Evolutionary conservation across 2,888 invertebrate species (phyloP), one percentile per base, ranked within the genome.

Genomic region (Actias luna): DNA sequence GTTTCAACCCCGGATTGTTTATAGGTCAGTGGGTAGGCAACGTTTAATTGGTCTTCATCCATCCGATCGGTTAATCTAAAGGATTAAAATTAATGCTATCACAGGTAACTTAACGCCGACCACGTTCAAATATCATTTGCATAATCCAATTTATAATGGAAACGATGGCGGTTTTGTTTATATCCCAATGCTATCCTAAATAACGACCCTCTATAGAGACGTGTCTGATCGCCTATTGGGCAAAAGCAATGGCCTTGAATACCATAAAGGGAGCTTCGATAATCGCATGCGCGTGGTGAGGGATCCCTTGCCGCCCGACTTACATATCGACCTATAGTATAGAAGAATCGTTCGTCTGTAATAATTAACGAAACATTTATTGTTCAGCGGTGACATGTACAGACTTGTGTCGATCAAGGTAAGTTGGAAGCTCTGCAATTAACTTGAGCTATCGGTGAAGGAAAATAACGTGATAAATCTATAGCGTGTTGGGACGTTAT

Each of bases 1-100:
- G 29, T 55, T 55, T 55, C 16, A 29, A 55, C 29, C 55, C 55
- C 55, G 29, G n/a, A 55, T 55, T 29, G 29, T 29, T 29, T 29
- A 55, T 55, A 29, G 55, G 55, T 55, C 29, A 55, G 29, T 29
- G 29, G 22, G 46, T 50, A 50, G 12, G 25, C 22, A 22, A 5
- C 27, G 29, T 55, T 16, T 29, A 55, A 29, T 55, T 29, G 29
- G 29, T 27, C 55, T 29, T 14, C 27, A 55, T 29, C 52, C 52
- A 55, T 55, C 29, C 29, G 29, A 16, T 55, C 16, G 25, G 25
- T 25, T 52, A 52, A 52, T 52, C 2, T 25, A 16, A 27, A 52
- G 52, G 52, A 52, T 55, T 8, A 55, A 55, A 16, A 55, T 27
- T 55, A 55, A 29, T 16, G 5, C 16, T n/a, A 5, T 14, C 55